Evolutionary conservation across 2,797 vertebrate genomes (phyloP), one percentile per base, ranked within the genome.

Genomic region (Mormyrus proboscirostris): DNA sequence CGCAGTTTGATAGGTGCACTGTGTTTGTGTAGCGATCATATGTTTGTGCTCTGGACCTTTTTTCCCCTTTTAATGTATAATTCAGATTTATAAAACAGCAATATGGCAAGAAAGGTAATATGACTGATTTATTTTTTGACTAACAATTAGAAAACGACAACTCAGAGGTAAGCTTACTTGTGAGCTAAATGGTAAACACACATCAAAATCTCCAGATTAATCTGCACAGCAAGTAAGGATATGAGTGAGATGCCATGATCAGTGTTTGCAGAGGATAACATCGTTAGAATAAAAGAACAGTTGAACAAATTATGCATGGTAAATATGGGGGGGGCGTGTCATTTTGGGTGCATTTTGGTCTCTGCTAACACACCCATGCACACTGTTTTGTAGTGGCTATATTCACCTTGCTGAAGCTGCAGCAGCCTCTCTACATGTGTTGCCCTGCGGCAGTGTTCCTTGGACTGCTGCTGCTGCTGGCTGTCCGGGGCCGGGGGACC

Each of bases 381-480:
- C 41, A 22, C 19, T 25, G 14, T 14, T 25, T 91, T 91, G 87
- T 87, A 97, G 96, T 94, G 92, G 95, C 95, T 86, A 91, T 96
- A 92, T 96, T 96, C 93, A 95, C 93, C 0, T 94, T 96, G 90
- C 90, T 94, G 85, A 93, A 91, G 53, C 92, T 96, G 90, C 93
- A 94, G 87, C 94, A 96, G 90, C 93, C 96, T 0, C 89, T 95
- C 88, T 92, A 93, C 90, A 94, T 94, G 91, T 96, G 91, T 0
- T 91, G 94, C 22, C 95, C 95, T 0, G 93, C 96, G 47, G 79
- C 95, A 0, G 1, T 95, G 88, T 95, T 92, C 93, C 92, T 96
- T 10, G 95, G 92, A 8, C 92, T 96, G 22, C 94, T 96, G 90
- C 91, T 95, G 89, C 93, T 96, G 90, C 94, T 97, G 92, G 94